phyloP scores from a whole-genome alignment of 2,888 invertebrate genomes.

The Limenitis arthemis region DNA sequence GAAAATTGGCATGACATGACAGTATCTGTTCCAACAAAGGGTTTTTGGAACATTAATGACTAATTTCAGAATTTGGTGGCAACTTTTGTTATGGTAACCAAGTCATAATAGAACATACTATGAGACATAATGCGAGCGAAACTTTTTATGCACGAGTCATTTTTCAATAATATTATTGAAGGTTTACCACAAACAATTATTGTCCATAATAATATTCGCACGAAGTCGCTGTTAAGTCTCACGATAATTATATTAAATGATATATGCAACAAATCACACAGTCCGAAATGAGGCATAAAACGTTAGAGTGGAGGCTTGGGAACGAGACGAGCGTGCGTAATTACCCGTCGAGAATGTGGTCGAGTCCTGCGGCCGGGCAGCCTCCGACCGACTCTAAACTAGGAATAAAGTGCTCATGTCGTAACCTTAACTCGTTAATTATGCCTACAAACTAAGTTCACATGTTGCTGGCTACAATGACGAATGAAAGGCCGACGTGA shows the following conservation, averaged over 20 bases:
- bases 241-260: constrained; percentile 63
- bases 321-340: constrained; percentile 63
- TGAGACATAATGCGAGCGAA: too few relatives aligned
- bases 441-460: constrained; percentile 52
- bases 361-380: constrained; percentile 53
- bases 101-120: too few relatives aligned
- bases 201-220: constrained; percentile 36
- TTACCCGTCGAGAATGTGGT: constrained; percentile 66
- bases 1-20: too few relatives aligned
- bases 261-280: constrained; percentile 64
- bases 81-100: too few relatives aligned
- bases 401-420: constrained; percentile 57
- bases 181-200: too few relatives aligned
- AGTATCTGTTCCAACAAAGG: too few relatives aligned
- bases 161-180: too few relatives aligned
- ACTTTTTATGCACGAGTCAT: too few relatives aligned
- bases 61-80: too few relatives aligned
- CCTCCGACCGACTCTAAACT: constrained; percentile 53
- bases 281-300: constrained; percentile 66
- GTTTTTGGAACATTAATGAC: too few relatives aligned
- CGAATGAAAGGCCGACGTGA: constrained; percentile 4
- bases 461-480: constrained; percentile 37
- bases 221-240: constrained; percentile 47
- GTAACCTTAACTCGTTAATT: constrained; percentile 60
- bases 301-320: constrained; percentile 59